These are phyloP conservation scores for Apis cerana DNA, from an alignment of 1,140 invertebrate species.

Conservation along the genomic window DNA sequence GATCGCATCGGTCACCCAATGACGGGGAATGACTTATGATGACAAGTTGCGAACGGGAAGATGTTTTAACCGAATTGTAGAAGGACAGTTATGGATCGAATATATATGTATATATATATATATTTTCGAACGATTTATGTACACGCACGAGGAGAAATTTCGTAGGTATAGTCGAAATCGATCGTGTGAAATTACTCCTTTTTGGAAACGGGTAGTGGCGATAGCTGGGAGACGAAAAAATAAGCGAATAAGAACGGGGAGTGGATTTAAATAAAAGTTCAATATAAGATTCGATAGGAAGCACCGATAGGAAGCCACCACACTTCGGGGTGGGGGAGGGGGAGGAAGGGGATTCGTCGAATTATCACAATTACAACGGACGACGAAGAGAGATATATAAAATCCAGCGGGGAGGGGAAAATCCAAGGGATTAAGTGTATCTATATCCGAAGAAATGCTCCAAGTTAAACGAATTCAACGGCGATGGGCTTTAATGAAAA, in stretches of 20 bases:
- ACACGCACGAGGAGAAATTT: too few relatives aligned
- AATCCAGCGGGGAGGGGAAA: slow-evolving; percentile 4
- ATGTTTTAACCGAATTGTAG: background rate
- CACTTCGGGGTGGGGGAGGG: background rate
- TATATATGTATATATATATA: background rate
- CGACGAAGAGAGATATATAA: background rate
- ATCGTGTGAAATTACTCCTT: too few relatives aligned
- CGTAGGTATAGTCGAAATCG: too few relatives aligned
- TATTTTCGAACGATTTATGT: background rate
- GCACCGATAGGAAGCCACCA: background rate
- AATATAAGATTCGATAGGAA: background rate
- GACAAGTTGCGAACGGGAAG: background rate
- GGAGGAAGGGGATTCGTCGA: background rate
- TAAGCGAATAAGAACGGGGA: background rate
- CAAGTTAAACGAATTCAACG: slow-evolving; percentile 64
- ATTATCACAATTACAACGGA: slow-evolving; percentile 30
- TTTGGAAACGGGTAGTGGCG: background rate
- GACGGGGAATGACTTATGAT: slow-evolving; percentile 2
- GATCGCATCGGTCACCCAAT: slow-evolving; percentile 47
- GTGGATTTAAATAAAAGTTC: background rate
- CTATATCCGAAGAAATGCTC: slow-evolving; percentile 52
- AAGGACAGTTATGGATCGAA: background rate
- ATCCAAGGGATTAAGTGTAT: slow-evolving; percentile 39
- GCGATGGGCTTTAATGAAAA: slow-evolving; percentile 63
- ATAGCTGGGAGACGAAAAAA: background rate